phyloP scores from a whole-genome alignment of 2,888 invertebrate genomes.

The Trachelus troglodyta region DNA sequence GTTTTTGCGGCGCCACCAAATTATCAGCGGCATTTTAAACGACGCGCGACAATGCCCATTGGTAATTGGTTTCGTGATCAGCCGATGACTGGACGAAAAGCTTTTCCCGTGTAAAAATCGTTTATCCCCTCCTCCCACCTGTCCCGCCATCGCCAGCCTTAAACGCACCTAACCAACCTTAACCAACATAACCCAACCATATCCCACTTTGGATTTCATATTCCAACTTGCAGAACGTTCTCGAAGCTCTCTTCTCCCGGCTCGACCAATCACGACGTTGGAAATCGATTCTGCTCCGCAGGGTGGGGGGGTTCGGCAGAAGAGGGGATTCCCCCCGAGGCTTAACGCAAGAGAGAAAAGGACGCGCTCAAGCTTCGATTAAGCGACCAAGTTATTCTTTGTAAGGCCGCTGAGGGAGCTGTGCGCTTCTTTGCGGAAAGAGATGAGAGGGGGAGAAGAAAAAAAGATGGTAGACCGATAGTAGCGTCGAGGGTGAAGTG shows the following conservation, averaged over 20 bases:
- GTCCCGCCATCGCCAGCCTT: neutral
- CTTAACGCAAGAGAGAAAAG: neutral
- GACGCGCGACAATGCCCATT: conserved; percentile 4
- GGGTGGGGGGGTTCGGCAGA: neutral
- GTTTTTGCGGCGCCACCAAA: conserved; percentile 8
- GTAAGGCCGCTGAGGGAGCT: neutral
- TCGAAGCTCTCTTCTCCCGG: neutral
- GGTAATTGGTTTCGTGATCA: conserved; percentile 2
- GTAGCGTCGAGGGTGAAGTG: neutral
- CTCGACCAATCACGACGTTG: neutral
- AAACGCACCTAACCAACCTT: neutral
- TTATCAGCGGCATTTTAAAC: conserved; percentile 5
- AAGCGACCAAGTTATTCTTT: neutral
- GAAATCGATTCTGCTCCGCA: neutral
- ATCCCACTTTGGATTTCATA: neutral
- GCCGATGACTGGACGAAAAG: neutral
- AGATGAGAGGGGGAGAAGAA: neutral
- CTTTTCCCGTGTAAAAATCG: neutral
- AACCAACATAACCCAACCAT: neutral
- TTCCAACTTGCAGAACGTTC: neutral
- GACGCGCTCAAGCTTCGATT: neutral
- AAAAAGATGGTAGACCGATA: neutral
- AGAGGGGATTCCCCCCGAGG: too few relatives aligned
- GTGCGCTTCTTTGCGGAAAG: neutral
- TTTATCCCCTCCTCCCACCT: neutral